A percentile compares a stretch with the other conserved stretches of the same genome.
phyloP scores from a whole-genome alignment of 1,140 invertebrate genomes.

The Drosophila guanche region DNA sequence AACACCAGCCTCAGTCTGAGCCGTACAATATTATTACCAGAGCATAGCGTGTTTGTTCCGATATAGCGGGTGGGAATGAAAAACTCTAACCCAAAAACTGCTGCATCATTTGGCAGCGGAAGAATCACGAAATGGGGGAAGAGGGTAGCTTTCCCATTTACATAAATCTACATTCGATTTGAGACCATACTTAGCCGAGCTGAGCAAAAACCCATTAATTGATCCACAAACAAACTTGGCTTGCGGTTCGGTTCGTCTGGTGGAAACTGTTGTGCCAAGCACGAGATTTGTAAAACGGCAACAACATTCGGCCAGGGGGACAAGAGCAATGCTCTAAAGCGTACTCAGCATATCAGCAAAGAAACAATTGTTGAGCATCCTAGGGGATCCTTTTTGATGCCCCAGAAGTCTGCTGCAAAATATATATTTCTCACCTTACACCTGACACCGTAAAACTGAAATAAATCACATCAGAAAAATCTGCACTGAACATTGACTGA shows the following conservation, averaged over 20 bases:
- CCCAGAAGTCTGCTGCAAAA: no score
- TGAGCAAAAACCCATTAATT: slow-evolving; percentile 1
- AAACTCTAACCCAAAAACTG: slow-evolving; percentile 8
- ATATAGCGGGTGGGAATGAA: neutral
- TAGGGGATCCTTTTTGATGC: no score
- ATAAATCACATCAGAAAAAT: neutral
- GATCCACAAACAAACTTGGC: slow-evolving; percentile 28
- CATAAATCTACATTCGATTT: slow-evolving; percentile 31
- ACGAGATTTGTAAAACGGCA: slow-evolving; percentile 19
- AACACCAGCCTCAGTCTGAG: slow-evolving; percentile 5
- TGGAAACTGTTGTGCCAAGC: slow-evolving; percentile 32
- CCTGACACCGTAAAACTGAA: neutral
- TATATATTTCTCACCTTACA: neutral
- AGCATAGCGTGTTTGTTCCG: slow-evolving; percentile 29
- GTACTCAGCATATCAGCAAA: neutral
- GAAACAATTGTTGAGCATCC: no score
- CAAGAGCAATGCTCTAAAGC: slow-evolving; percentile 17
- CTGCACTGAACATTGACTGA: no score
- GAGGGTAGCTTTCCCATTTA: slow-evolving; percentile 27
- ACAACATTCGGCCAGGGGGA: slow-evolving; percentile 19
- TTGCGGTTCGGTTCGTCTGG: slow-evolving; percentile 1
- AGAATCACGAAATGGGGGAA: slow-evolving; percentile 3
- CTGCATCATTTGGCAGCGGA: slow-evolving; percentile 26
- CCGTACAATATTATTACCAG: neutral
- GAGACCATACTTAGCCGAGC: slow-evolving; percentile 4